Conservation (phyloP, 2,113 vertebrate genomes). For the Oncorhynchus masou region DNA sequence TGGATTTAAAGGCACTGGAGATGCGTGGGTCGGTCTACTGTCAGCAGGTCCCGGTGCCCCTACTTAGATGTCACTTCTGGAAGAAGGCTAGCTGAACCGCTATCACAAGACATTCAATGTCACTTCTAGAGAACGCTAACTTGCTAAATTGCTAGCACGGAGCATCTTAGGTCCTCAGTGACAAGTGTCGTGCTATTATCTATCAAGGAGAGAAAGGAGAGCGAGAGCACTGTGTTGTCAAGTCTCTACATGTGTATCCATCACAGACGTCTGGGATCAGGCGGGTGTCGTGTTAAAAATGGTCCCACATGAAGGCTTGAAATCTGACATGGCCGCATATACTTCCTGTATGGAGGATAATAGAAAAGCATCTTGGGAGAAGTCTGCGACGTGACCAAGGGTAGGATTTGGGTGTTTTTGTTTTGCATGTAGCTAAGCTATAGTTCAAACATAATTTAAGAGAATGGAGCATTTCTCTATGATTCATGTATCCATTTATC, state of each 20-base stretch:
- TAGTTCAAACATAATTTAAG: neutral
- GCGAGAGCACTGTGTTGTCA: constrained; percentile 48
- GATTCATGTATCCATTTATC: too few species aligned
- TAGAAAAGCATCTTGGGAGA: constrained; percentile 43
- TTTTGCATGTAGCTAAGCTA: neutral
- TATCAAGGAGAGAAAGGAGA: constrained; percentile 39
- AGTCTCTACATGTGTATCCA: constrained; percentile 55
- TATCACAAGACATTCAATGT: constrained; percentile 40
- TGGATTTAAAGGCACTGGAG: constrained; percentile 65
- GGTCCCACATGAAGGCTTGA: constrained; percentile 47
- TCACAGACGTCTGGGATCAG: constrained; percentile 59
- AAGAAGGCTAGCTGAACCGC: constrained; percentile 53
- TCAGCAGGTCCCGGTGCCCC: constrained; percentile 64
- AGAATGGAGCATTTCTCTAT: neutral
- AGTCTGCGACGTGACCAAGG: neutral
- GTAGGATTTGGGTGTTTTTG: neutral
- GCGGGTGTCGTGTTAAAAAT: constrained; percentile 47
- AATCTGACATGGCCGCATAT: constrained; percentile 20
- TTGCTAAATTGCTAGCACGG: constrained; percentile 31
- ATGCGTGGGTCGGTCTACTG: constrained; percentile 52
- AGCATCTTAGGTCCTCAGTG: constrained; percentile 43
- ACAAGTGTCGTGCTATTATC: constrained; percentile 61
- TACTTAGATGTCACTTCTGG: constrained; percentile 52
- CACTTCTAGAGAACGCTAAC: constrained; percentile 47
- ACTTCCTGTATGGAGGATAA: constrained; percentile 46